Conservation (phyloP, 2,797 vertebrate genomes). For the Macropodus opercularis region DNA sequence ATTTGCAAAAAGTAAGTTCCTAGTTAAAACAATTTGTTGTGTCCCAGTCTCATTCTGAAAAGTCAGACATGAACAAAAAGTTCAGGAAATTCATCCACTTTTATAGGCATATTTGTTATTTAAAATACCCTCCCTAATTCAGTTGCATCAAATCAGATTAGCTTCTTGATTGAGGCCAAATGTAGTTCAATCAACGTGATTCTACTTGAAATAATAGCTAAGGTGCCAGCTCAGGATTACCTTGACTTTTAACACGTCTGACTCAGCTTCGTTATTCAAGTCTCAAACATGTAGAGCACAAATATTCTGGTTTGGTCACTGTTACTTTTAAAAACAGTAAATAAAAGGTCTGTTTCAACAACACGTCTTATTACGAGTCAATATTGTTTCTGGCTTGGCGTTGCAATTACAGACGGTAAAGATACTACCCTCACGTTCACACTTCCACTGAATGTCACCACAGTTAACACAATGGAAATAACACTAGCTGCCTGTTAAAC, state of each 20-base stretch:
- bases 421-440: too few species aligned
- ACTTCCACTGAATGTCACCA: too few species aligned
- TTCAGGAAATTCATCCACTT: conserved; percentile 17
- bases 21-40: not conserved
- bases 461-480: too few species aligned
- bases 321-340: too few species aligned
- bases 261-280: conserved; percentile 46
- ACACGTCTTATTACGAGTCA: too few species aligned
- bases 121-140: conserved; percentile 13
- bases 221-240: conserved; percentile 22
- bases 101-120: conserved; percentile 9
- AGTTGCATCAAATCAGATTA: conserved; percentile 43
- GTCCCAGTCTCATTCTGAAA: not conserved
- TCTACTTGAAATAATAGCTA: conserved; percentile 50
- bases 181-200: conserved; percentile 26
- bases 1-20: not conserved
- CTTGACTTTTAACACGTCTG: conserved; percentile 44
- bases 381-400: too few species aligned
- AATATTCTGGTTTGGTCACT: too few species aligned
- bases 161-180: conserved; percentile 57
- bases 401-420: too few species aligned
- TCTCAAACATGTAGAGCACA: conserved; percentile 26
- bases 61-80: conserved; percentile 10
- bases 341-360: too few species aligned
- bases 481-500: too few species aligned